Percentiles rank a stretch among this genome's conserved stretches.
Evolutionary conservation across 1,140 invertebrate genomes (phyloP).

Genomic region (Drosophila baimaii): DNA sequence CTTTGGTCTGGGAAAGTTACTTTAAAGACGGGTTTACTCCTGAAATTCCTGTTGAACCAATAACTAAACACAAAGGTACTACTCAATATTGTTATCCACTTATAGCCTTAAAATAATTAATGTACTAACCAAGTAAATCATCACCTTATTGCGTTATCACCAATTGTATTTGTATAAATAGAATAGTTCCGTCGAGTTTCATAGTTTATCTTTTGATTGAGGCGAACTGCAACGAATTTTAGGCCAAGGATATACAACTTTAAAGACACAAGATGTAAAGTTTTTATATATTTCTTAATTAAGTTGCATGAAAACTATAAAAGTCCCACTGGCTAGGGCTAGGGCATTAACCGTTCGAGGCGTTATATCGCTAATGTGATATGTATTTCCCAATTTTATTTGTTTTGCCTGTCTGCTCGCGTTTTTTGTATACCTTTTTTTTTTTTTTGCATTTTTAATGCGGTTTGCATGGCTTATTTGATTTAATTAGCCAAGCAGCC

Average conservation of each 20-base stretch:
- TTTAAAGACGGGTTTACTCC: not conserved
- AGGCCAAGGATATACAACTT: not conserved
- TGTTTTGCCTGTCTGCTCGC: conserved; percentile 41
- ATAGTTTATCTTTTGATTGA: too few relatives aligned
- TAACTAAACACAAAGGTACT: not conserved
- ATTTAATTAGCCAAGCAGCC: conserved; percentile 70
- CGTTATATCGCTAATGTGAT: conserved; percentile 33
- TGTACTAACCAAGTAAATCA: not conserved
- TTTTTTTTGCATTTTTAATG: conserved; percentile 52
- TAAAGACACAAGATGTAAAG: not conserved
- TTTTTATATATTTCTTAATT: not conserved
- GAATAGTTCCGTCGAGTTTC: too few relatives aligned
- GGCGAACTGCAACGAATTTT: not conserved
- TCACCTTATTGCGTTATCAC: not conserved
- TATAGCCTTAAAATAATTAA: not conserved
- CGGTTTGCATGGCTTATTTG: conserved; percentile 62
- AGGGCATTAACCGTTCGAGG: conserved; percentile 53
- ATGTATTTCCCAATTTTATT: conserved; percentile 54
- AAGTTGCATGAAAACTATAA: not conserved
- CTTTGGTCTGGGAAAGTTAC: conserved; percentile 15
- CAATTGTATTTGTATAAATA: not conserved
- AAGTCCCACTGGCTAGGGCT: not conserved
- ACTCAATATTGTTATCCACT: not conserved
- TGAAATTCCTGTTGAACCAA: not conserved
- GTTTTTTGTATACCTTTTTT: conserved; percentile 29